Conservation (phyloP, 2,113 vertebrate species). For the Salvelinus fontinalis region DNA sequence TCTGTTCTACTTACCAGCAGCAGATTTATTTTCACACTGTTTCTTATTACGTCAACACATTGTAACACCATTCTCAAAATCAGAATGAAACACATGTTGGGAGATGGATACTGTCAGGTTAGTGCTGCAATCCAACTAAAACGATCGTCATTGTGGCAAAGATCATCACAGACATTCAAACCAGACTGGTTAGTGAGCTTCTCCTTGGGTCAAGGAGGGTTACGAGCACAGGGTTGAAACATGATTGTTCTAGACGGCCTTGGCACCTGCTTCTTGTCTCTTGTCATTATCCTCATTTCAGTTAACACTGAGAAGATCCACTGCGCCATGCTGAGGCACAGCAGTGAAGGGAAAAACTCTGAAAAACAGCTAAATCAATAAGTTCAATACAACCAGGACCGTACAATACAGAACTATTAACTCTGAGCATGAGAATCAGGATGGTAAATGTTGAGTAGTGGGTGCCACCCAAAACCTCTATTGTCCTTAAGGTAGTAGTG, state of each 20-base stretch:
- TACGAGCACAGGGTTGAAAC: neutral
- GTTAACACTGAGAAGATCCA: constrained; percentile 32
- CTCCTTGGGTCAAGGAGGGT: neutral
- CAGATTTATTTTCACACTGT: neutral
- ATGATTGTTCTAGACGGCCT: constrained; percentile 15
- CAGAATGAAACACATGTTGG: neutral
- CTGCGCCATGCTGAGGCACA: constrained; percentile 30
- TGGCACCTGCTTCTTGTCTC: constrained; percentile 45
- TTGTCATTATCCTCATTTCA: constrained; percentile 49
- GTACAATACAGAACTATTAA: neutral
- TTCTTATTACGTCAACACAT: neutral
- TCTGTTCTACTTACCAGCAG: neutral
- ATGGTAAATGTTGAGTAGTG: neutral
- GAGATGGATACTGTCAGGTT: too few species aligned
- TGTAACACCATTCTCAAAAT: neutral
- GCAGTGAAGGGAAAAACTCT: constrained; percentile 12
- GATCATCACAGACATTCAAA: neutral
- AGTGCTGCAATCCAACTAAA: neutral
- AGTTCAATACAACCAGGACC: constrained; percentile 9
- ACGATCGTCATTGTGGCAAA: neutral
- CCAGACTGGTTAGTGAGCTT: neutral
- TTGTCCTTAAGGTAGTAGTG: neutral
- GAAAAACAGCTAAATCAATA: constrained; percentile 23
- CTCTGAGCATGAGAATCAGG: neutral
- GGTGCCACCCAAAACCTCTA: neutral